Evolutionary conservation across 2,113 vertebrate species (phyloP).

Genomic region (Chunga burmeisteri): DNA sequence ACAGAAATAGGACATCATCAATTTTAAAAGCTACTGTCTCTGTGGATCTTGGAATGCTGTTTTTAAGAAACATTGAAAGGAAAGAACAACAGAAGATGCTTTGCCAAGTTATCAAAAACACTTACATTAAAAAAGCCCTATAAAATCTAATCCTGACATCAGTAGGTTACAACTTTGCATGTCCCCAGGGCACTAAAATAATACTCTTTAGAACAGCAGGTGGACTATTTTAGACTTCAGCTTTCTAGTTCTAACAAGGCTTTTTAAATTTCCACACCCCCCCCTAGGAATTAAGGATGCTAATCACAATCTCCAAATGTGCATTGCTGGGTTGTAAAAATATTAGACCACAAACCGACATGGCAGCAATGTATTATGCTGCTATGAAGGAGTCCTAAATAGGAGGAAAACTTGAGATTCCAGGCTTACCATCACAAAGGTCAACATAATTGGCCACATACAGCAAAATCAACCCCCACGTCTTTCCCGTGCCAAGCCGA

Average conservation of each 20-base stretch:
- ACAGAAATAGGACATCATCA: not conserved
- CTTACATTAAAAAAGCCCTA: conserved; percentile 62
- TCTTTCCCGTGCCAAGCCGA: conserved; percentile 63
- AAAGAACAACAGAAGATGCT: conserved; percentile 64
- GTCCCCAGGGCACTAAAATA: conserved; percentile 84
- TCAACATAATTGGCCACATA: conserved; percentile 85
- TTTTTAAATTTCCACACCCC: conserved; percentile 60
- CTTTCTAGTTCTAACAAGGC: conserved; percentile 79
- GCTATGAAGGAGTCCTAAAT: conserved; percentile 73
- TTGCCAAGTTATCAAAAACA: conserved; percentile 71
- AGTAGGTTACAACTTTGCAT: conserved; percentile 80
- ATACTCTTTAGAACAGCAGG: conserved; percentile 83
- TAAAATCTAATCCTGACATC: conserved; percentile 81
- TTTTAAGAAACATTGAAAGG: conserved; percentile 38
- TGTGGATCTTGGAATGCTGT: not conserved
- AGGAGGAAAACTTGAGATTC: conserved; percentile 73
- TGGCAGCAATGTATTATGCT: conserved; percentile 61
- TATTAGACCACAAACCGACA: conserved; percentile 77
- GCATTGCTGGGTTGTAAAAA: conserved; percentile 76
- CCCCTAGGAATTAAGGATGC: conserved; percentile 77
- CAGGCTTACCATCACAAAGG: conserved; percentile 78
- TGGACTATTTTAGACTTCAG: conserved; percentile 81
- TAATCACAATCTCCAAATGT: conserved; percentile 84
- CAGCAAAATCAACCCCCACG: conserved; percentile 76
- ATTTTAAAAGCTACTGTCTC: conserved; percentile 26